Base-by-base conservation (phyloP, 1,140 invertebrate species). In the Nephotettix cincticeps region DNA sequence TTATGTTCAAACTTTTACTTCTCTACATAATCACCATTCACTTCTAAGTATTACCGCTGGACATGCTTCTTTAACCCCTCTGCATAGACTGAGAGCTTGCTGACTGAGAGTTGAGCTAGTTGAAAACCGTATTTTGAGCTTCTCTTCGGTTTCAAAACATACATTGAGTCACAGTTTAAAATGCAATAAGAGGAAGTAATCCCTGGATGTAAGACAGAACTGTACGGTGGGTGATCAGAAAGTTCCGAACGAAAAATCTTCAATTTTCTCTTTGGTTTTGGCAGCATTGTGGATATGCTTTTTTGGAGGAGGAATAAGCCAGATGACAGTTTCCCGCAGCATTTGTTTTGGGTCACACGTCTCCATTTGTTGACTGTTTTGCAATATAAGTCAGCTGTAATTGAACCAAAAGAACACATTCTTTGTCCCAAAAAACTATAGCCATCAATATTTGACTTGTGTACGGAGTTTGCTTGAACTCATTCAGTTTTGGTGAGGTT, bases 231-330 rank as follows among this genome's bases (percentile, higher is more conserved):
- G 36, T 45, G 32, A n/a, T 68, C 66, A 45, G 19, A 68, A 21
- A 54, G 11, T 68, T 68, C 21, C n/a, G 32, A 68, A 68, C 66
- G 40, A 54, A 68, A 54, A 68, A 17, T 17, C 27, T 68, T 29
- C n/a, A 68, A 54, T 68, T 68, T 68, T 68, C 63, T 65, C 63
- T 27, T 27, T 19, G 63, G 63, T 65, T 27, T 65, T 65, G 63
- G 17, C 63, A 65, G 17, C 63, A 65, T 17, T 65, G 63, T 65
- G 63, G 19, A 27, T 17, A 65, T 27, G 63, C 63, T 17, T 27
- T 17, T 40, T 40, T 9, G 6, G 6, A 17, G 6, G 6, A 40
- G 17, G 36, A 17, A 40, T 40, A 40, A 6, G 36, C 36, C 36
- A 40, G 36, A 40, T 40, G 36, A 6, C 36, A 40, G 36, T 40